Evolutionary conservation across 2,797 vertebrate genomes (phyloP).

Genomic region (Thaleichthys pacificus): DNA sequence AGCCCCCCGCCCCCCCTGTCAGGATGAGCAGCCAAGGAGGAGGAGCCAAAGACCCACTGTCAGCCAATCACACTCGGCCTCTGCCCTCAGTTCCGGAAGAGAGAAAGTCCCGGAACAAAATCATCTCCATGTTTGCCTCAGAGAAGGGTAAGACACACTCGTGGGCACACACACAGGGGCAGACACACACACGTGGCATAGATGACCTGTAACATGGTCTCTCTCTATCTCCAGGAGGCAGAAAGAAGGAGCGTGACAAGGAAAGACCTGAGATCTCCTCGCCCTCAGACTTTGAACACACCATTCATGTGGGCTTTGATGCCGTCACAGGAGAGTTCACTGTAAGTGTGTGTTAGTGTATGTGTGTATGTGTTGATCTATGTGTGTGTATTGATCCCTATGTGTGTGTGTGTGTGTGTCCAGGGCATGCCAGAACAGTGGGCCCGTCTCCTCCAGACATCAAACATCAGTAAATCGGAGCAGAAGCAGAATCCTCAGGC

Average conservation of each 20-base stretch:
- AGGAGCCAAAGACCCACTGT: conserved; percentile 85
- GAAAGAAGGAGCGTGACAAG: conserved; percentile 93
- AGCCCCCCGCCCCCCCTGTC: conserved; percentile 95
- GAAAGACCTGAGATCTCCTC: conserved; percentile 97
- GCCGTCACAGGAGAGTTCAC: conserved; percentile 98
- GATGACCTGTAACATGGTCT: background rate
- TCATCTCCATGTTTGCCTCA: conserved; percentile 92
- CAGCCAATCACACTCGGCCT: conserved; percentile 89
- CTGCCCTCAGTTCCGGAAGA: conserved; percentile 95
- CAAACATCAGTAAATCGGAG: conserved; percentile 96
- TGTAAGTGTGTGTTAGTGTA: conserved; percentile 71
- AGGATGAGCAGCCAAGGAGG: conserved; percentile 94
- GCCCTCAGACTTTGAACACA: conserved; percentile 97
- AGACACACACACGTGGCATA: conserved; percentile 5
- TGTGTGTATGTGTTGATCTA: conserved; percentile 1
- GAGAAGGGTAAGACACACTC: conserved; percentile 82
- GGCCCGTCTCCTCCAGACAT: conserved; percentile 95
- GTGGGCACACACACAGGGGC: background rate
- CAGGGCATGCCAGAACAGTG: conserved; percentile 99
- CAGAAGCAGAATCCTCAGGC: conserved; percentile 99
- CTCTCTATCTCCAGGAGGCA: conserved; percentile 74
- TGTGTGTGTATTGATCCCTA: conserved; percentile 5
- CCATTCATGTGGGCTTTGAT: conserved; percentile 98
- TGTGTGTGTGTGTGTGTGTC: conserved; percentile 32
- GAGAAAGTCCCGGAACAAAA: conserved; percentile 91